phyloP scores from a whole-genome alignment of 1,140 invertebrate species.

The Brachionus manjavacas region DNA sequence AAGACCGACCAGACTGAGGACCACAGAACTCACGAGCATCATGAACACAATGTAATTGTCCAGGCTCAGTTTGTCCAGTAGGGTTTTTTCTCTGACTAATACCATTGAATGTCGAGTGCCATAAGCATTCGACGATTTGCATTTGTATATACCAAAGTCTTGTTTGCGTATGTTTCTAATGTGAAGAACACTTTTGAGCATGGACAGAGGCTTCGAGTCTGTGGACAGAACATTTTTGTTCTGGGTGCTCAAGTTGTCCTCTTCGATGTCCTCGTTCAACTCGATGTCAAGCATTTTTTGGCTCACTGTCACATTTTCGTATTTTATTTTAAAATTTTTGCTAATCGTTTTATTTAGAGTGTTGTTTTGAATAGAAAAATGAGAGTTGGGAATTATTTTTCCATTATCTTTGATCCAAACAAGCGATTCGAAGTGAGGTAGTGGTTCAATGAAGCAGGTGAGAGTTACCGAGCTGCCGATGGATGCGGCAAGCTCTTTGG shows the following conservation, averaged over 20 bases:
- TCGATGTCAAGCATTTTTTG: neutral
- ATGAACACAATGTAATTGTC: neutral
- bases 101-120: neutral
- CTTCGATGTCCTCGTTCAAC: neutral
- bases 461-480: constrained; percentile 10
- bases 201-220: neutral
- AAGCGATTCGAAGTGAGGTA: neutral
- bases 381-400: constrained; percentile 26
- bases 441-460: constrained; percentile 5
- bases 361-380: neutral
- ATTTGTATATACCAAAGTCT: constrained; percentile 17
- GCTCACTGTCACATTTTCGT: constrained; percentile 1
- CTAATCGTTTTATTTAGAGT: neutral
- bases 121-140: neutral
- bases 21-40: neutral
- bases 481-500: neutral
- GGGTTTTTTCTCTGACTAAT: neutral
- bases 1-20: neutral
- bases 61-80: neutral
- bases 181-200: neutral
- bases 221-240: neutral
- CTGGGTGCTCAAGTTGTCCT: neutral
- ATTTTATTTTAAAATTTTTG: constrained; percentile 27
- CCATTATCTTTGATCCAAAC: constrained; percentile 42
- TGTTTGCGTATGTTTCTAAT: constrained; percentile 29